Evolutionary conservation across 2,888 invertebrate species (phyloP).

Genomic region (Cryptocheilus praepositus): DNA sequence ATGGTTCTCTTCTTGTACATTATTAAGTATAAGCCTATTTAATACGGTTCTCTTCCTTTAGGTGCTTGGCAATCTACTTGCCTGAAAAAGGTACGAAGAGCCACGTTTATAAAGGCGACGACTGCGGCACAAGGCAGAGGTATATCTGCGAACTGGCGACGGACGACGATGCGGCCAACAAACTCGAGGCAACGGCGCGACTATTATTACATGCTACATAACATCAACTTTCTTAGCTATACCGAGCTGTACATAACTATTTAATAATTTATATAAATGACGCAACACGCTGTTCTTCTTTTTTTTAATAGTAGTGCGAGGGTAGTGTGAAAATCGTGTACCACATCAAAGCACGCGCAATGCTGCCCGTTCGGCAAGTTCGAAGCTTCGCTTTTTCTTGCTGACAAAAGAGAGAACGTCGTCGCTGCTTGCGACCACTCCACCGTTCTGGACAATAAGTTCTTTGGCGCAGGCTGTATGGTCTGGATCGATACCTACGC

Average conservation of each 20-base stretch:
- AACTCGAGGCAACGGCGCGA: conserved; percentile 62
- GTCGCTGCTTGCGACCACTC: conserved; percentile 84
- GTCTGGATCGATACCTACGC: conserved; percentile 88
- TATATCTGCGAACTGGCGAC: conserved; percentile 82
- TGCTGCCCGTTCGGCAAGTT: conserved; percentile 90
- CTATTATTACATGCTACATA: too few relatives aligned
- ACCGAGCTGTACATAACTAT: too few relatives aligned
- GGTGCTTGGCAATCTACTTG: conserved; percentile 82
- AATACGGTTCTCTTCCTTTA: conserved; percentile 42
- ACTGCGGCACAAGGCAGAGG: conserved; percentile 82
- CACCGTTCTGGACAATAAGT: conserved; percentile 83
- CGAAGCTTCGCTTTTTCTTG: conserved; percentile 87
- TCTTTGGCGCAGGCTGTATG: conserved; percentile 87
- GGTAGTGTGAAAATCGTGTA: too few relatives aligned
- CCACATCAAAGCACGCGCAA: too few relatives aligned
- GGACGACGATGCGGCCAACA: conserved; percentile 68
- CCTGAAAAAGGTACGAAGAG: conserved; percentile 69
- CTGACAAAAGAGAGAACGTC: conserved; percentile 88
- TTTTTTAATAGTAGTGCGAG: too few relatives aligned
- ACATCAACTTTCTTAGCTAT: too few relatives aligned
- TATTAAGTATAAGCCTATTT: too few relatives aligned
- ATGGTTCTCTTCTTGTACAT: too few relatives aligned
- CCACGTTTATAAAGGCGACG: conserved; percentile 84
- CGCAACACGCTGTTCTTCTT: too few relatives aligned
- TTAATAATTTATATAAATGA: too few relatives aligned